Conservation (phyloP, 2,113 vertebrate species). For the Athene noctua region DNA sequence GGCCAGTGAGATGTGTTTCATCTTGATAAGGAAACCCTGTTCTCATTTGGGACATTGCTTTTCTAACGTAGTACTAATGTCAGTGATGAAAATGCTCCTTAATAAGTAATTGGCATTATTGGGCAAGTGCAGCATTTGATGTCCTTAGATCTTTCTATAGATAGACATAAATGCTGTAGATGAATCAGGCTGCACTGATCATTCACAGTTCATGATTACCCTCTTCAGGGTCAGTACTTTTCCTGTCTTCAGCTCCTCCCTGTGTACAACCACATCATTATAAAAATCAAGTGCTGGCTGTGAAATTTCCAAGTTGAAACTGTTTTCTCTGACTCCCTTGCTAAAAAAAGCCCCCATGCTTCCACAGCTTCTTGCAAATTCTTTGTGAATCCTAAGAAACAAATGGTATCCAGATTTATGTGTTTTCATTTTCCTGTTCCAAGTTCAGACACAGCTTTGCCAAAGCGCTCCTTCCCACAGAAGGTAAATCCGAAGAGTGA, state of each 20-base stretch:
- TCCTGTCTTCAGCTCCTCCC: slow-evolving; percentile 1
- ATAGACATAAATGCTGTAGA: neutral
- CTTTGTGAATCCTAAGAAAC: neutral
- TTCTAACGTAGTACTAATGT: neutral
- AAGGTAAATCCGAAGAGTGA: neutral
- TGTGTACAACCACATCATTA: neutral
- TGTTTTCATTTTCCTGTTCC: neutral
- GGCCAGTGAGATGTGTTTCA: neutral
- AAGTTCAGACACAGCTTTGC: neutral
- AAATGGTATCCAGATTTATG: neutral
- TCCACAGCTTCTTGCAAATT: neutral
- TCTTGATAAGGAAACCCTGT: neutral
- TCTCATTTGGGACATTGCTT: neutral
- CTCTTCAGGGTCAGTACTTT: slow-evolving; percentile 19
- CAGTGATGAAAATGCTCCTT: neutral
- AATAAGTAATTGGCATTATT: slow-evolving; percentile 10
- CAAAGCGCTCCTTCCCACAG: neutral
- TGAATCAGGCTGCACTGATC: slow-evolving; percentile 17
- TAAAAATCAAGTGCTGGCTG: neutral
- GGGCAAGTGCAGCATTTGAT: neutral
- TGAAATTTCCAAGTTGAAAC: neutral
- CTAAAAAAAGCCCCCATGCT: neutral
- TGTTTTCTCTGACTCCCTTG: neutral
- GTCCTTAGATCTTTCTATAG: neutral
- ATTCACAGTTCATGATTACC: neutral